phyloP scores from a whole-genome alignment of 2,888 invertebrate genomes.

The Tipula vernalis region DNA sequence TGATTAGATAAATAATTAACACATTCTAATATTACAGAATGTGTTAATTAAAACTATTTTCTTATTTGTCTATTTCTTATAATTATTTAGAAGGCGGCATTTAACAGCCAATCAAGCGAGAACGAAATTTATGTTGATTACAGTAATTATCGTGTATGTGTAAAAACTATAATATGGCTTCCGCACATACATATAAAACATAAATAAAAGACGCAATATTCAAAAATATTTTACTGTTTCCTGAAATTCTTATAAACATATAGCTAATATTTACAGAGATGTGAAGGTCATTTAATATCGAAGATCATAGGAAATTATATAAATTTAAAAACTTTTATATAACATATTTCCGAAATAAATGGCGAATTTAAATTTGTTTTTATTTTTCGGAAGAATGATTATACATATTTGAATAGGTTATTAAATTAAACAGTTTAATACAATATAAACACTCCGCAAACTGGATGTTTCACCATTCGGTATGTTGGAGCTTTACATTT shows the following conservation, averaged over 20 bases:
- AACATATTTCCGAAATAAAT: neutral
- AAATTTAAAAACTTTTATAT: neutral
- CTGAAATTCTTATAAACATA: neutral
- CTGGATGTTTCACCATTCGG: too few species aligned
- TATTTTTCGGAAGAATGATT: too few species aligned
- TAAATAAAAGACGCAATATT: neutral
- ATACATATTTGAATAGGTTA: too few species aligned
- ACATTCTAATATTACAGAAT: neutral
- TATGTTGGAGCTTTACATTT: too few species aligned
- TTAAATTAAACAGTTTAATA: too few species aligned
- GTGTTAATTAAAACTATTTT: neutral
- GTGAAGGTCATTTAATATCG: neutral
- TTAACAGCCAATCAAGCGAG: neutral
- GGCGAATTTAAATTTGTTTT: too few species aligned
- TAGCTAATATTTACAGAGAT: neutral
- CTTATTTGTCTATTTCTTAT: neutral
- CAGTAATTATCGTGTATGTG: neutral
- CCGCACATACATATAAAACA: neutral
- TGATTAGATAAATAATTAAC: neutral
- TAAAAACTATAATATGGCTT: neutral
- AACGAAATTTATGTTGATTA: neutral
- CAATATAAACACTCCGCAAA: too few species aligned
- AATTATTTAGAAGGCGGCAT: neutral
- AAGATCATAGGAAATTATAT: neutral
- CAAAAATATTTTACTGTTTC: neutral